phyloP scores from a whole-genome alignment of 92 coral and sea anemone species.

The Palythoa grandiflora region DNA sequence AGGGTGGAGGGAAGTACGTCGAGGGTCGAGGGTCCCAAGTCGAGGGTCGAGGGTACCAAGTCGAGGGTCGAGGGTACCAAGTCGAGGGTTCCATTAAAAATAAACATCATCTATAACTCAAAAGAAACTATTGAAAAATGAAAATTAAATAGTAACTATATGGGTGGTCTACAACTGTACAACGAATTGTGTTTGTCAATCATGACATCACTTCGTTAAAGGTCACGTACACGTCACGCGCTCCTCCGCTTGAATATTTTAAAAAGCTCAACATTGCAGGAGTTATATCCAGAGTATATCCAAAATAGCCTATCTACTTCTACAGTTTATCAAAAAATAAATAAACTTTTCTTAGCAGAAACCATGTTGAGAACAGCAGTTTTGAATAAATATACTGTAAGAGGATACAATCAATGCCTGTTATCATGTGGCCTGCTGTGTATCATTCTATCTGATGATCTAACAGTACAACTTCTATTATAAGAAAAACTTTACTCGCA shows the following conservation, averaged over 20 bases:
- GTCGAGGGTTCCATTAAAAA: constrained; percentile 41
- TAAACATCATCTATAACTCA: not conserved
- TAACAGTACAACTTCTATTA: not conserved
- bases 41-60: not conserved
- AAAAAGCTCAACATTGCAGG: constrained; percentile 24
- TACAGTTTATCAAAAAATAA: not conserved
- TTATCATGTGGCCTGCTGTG: not conserved
- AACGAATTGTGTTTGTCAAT: not conserved
- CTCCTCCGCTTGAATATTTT: constrained; percentile 31
- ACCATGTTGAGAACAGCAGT: constrained; percentile 1
- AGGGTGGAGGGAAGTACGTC: no score
- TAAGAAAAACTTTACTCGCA: not conserved
- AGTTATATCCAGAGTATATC: not conserved
- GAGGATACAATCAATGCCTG: constrained; percentile 8
- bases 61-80: constrained; percentile 30
- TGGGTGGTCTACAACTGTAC: not conserved
- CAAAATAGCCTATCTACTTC: not conserved
- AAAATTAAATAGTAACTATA: not conserved
- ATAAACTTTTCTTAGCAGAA: constrained; percentile 18
- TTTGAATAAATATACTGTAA: constrained; percentile 16
- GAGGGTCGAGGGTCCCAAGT: no score
- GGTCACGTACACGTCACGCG: constrained; percentile 45
- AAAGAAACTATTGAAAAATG: not conserved
- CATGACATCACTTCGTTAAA: constrained; percentile 39
- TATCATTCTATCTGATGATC: not conserved